Percentiles rank a stretch among this genome's conserved stretches.
These are phyloP conservation scores for Ianthella basta DNA, from an alignment of 37 sponge, comb jelly and placozoan species.

Conservation along the genomic window DNA sequence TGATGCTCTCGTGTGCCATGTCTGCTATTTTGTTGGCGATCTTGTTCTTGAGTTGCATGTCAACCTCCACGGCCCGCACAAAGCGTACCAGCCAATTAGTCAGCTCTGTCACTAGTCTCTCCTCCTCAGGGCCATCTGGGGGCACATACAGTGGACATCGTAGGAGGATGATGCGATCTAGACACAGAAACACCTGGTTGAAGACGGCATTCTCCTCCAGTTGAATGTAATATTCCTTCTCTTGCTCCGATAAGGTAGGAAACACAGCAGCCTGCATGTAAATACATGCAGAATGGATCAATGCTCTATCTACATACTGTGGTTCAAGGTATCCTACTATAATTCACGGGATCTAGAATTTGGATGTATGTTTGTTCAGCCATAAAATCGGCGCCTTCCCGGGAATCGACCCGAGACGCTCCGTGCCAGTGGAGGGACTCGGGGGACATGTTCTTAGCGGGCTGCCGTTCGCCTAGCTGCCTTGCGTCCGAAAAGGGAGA, in stretches of 20 bases:
- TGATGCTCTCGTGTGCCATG: conserved; percentile 48
- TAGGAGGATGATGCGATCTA: conserved; percentile 58
- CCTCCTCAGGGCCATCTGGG: conserved; percentile 38
- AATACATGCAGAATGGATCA: no score
- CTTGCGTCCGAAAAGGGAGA: no score
- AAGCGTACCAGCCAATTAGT: conserved; percentile 58
- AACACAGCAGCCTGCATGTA: conserved; percentile 18
- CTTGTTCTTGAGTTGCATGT: conserved; percentile 39
- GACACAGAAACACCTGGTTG: conserved; percentile 72
- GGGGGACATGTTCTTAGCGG: no score
- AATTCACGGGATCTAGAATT: no score
- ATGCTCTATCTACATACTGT: neutral
- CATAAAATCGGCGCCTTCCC: no score
- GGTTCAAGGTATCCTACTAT: no score
- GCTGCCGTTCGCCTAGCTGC: no score
- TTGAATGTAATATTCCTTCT: conserved; percentile 27
- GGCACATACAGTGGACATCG: conserved; percentile 48
- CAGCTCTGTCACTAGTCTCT: conserved; percentile 23
- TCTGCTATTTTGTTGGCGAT: conserved; percentile 43
- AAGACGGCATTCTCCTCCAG: conserved; percentile 73
- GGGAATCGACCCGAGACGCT: no score
- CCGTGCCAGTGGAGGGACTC: no score
- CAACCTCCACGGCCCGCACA: conserved; percentile 58
- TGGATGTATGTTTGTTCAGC: no score
- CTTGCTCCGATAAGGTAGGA: conserved; percentile 36